A percentile compares a stretch with the other conserved stretches of the same genome.
Conservation (phyloP, 2,113 vertebrate species). For the Coreoperca whiteheadi region DNA sequence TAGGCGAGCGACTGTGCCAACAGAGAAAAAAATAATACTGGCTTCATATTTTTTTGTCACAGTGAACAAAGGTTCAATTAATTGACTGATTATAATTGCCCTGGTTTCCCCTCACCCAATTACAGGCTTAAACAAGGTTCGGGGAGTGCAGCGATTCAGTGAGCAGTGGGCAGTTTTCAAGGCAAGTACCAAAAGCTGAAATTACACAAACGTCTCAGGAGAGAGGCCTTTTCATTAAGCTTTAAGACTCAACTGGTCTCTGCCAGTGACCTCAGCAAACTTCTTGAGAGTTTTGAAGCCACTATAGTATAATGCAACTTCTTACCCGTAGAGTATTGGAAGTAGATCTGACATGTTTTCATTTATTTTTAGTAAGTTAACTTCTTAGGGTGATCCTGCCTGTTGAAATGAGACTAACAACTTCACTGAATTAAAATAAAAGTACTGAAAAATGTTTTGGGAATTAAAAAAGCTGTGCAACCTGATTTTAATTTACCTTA, state of each 20-base stretch:
- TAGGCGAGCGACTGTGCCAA: slow-evolving; percentile 22
- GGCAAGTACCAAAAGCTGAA: slow-evolving; percentile 72
- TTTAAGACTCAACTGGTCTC: slow-evolving; percentile 53
- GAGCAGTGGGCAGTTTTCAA: slow-evolving; percentile 58
- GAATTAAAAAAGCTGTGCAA: not conserved
- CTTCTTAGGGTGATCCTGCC: not conserved
- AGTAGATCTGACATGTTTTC: not conserved
- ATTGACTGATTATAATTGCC: slow-evolving; percentile 79
- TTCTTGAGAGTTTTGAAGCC: slow-evolving; percentile 40
- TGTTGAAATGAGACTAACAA: not conserved
- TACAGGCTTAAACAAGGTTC: slow-evolving; percentile 74
- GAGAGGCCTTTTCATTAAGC: slow-evolving; percentile 74
- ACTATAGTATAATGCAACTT: slow-evolving; percentile 16
- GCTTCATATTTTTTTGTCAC: slow-evolving; percentile 48
- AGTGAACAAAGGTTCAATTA: slow-evolving; percentile 80
- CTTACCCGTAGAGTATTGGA: not conserved
- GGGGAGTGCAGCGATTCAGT: slow-evolving; percentile 52
- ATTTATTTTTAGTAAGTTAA: not conserved
- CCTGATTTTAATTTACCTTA: slow-evolving; percentile 15
- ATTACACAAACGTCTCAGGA: slow-evolving; percentile 67
- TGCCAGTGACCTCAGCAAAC: slow-evolving; percentile 61
- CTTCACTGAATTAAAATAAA: not conserved
- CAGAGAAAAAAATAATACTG: slow-evolving; percentile 38
- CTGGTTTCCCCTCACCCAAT: slow-evolving; percentile 72
- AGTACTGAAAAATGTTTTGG: not conserved